These are phyloP conservation scores for Coelogynopora nodosa DNA, from an alignment of 2,888 invertebrate species.

Conservation along the genomic window DNA sequence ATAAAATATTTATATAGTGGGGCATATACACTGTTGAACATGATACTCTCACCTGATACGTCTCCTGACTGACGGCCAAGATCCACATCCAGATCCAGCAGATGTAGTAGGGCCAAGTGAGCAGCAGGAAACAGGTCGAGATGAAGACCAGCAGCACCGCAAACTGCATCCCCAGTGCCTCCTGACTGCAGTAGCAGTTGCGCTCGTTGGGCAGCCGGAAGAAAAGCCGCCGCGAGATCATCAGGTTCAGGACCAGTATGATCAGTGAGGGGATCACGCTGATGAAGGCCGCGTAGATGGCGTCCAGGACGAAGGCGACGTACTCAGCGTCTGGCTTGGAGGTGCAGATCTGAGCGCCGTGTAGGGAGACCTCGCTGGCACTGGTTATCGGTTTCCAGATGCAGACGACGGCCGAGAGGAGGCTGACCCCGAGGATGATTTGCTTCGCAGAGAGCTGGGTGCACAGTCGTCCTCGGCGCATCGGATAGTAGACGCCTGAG, in stretches of 20 bases:
- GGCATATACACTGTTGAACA: too few relatives aligned
- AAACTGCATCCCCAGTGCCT: slow-evolving; percentile 25
- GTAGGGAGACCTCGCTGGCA: background rate
- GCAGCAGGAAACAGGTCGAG: slow-evolving; percentile 20
- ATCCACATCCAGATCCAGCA: slow-evolving; percentile 29
- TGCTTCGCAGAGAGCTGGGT: background rate
- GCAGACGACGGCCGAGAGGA: background rate
- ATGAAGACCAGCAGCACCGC: slow-evolving; percentile 32
- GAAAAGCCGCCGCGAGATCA: slow-evolving; percentile 32
- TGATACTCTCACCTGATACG: too few relatives aligned
- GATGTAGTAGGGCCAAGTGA: slow-evolving; percentile 37
- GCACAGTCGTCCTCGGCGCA: background rate
- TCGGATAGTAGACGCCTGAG: slow-evolving; percentile 9
- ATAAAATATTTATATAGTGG: too few relatives aligned
- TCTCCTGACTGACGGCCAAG: too few relatives aligned
- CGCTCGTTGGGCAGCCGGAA: background rate
- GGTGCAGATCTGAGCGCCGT: background rate
- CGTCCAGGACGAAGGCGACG: slow-evolving; percentile 15
- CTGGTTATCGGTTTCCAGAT: background rate
- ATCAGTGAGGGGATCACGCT: slow-evolving; percentile 33
- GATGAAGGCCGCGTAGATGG: slow-evolving; percentile 33
- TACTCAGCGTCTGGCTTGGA: background rate
- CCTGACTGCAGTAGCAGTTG: background rate
- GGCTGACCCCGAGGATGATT: background rate
- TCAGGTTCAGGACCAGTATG: slow-evolving; percentile 19